Evolutionary conservation across 2,888 invertebrate genomes (phyloP).

Genomic region (Trachelus stipa): DNA sequence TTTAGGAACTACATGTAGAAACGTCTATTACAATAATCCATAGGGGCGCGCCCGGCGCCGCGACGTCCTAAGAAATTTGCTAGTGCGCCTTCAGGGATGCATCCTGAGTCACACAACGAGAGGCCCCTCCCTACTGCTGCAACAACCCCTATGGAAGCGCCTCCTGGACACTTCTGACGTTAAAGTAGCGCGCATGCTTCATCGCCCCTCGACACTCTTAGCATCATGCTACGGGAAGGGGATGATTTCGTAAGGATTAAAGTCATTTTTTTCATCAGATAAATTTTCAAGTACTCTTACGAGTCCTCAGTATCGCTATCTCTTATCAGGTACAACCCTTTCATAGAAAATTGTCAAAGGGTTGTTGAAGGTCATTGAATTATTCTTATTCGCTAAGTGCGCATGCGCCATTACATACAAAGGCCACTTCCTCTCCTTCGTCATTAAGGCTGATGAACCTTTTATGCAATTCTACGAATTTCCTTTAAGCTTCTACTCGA

Average conservation of each 20-base stretch:
- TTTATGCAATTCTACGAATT: background rate
- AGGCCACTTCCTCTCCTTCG: background rate
- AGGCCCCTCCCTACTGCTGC: constrained; percentile 55
- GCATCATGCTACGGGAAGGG: background rate
- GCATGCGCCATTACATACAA: background rate
- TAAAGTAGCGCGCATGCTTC: constrained; percentile 50
- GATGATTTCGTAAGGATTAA: background rate
- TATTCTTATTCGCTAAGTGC: background rate
- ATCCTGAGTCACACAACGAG: constrained; percentile 53
- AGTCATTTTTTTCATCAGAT: background rate
- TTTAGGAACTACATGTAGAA: background rate
- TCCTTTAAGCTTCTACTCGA: background rate
- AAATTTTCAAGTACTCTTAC: background rate
- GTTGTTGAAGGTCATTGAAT: background rate
- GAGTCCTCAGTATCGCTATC: background rate
- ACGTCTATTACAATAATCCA: background rate
- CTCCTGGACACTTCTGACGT: background rate
- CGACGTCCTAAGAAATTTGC: background rate
- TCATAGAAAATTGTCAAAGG: background rate
- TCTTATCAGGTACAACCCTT: background rate
- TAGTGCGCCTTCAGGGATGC: constrained; percentile 39
- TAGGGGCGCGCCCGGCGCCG: constrained; percentile 8
- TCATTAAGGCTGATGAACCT: background rate
- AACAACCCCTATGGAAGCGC: constrained; percentile 49
- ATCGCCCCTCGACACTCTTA: background rate